Percentiles rank a stretch among this genome's conserved stretches.
phyloP scores from a whole-genome alignment of 2,113 vertebrate species.

The Hippocampus zosterae region DNA sequence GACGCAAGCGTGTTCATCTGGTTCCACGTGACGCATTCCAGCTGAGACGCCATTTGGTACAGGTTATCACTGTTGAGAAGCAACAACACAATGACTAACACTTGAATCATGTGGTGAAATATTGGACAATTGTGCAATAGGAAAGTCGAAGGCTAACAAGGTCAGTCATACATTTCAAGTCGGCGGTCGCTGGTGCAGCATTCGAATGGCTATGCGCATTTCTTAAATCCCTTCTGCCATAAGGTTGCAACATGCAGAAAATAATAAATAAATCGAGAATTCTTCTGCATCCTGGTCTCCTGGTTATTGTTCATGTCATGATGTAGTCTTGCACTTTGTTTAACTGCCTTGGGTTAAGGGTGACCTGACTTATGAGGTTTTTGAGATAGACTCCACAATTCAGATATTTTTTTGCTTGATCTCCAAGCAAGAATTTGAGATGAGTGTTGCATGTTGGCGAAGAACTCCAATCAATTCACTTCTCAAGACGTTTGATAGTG shows the following conservation, averaged over 20 bases:
- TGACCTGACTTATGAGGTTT: not conserved
- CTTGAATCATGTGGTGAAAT: not conserved
- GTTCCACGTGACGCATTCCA: constrained; percentile 70
- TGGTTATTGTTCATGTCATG: not conserved
- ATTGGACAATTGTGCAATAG: not conserved
- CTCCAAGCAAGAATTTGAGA: not conserved
- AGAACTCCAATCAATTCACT: not conserved
- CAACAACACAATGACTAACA: not conserved
- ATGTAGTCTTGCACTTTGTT: not conserved
- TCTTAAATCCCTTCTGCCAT: not conserved
- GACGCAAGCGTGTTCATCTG: constrained; percentile 62
- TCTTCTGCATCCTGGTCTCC: not conserved
- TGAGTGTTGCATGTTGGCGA: not conserved
- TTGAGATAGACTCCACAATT: no score
- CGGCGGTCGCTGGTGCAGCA: not conserved
- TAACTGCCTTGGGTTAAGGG: not conserved
- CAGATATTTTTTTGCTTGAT: no score
- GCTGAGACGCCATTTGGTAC: constrained; percentile 70
- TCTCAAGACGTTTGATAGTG: not conserved
- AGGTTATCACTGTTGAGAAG: constrained; percentile 60
- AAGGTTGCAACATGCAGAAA: not conserved
- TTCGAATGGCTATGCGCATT: not conserved
- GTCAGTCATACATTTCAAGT: not conserved
- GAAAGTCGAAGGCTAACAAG: not conserved
- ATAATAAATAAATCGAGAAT: not conserved